A percentile compares a stretch with the other conserved stretches of the same genome.
Conservation (phyloP, 2,888 invertebrate genomes). For the Brachyptera putata region DNA sequence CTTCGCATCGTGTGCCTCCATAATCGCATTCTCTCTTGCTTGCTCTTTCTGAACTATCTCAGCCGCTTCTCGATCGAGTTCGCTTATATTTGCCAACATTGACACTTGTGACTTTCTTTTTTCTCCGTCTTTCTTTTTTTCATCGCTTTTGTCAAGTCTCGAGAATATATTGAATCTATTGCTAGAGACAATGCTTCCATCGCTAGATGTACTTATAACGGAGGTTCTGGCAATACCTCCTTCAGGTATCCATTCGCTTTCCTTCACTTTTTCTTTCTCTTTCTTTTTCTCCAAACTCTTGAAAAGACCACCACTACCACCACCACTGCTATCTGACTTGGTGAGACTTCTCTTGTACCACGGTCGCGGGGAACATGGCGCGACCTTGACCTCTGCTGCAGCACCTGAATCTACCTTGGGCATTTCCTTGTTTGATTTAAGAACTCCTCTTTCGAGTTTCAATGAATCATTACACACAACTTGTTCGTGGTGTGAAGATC, state of each 20-base stretch:
- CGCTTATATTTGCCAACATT: constrained; percentile 69
- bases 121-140: constrained; percentile 42
- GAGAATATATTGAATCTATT: constrained; percentile 31
- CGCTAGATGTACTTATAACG: constrained; percentile 21
- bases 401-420: constrained; percentile 26
- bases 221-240: constrained; percentile 53
- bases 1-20: constrained; percentile 39
- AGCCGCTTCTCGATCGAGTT: constrained; percentile 72
- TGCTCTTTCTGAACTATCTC: constrained; percentile 63
- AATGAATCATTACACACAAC: constrained; percentile 41
- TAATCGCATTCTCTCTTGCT: constrained; percentile 39
- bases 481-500: constrained; percentile 23
- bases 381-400: constrained; percentile 23
- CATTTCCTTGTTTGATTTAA: constrained; percentile 45
- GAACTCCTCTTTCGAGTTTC: constrained; percentile 48
- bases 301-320: constrained; percentile 37
- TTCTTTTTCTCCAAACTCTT: constrained; percentile 33
- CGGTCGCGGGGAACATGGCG: constrained; percentile 53
- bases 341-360: constrained; percentile 59
- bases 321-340: constrained; percentile 36
- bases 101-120: constrained; percentile 57
- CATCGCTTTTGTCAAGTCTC: constrained; percentile 25
- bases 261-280: constrained; percentile 29
- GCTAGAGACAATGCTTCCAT: constrained; percentile 20
- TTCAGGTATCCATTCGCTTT: constrained; percentile 46